These are phyloP conservation scores for Drosophila nigromelanica DNA, from an alignment of 1,140 invertebrate species.

Conservation along the genomic window DNA sequence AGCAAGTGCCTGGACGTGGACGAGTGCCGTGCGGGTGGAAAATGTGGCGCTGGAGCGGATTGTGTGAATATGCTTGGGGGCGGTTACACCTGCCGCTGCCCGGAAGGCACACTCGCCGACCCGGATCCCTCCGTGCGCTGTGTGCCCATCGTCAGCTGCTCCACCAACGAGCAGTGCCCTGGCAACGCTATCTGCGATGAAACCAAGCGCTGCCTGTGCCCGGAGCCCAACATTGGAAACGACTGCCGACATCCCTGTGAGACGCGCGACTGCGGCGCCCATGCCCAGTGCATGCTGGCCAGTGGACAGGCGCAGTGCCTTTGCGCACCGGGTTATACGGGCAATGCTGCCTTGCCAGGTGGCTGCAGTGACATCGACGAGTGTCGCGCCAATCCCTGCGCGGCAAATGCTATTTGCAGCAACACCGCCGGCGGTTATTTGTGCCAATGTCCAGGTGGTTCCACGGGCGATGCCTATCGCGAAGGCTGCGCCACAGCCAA, in stretches of 20 bases:
- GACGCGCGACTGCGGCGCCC: constrained; percentile 91
- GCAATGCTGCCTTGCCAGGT: constrained; percentile 87
- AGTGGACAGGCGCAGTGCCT: constrained; percentile 93
- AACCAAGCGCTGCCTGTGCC: constrained; percentile 92
- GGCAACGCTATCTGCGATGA: constrained; percentile 94
- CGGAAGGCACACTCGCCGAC: constrained; percentile 91
- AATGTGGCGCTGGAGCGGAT: constrained; percentile 91
- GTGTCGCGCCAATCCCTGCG: constrained; percentile 91
- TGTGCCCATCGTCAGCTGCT: constrained; percentile 91
- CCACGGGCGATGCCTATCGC: constrained; percentile 88
- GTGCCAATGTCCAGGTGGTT: constrained; percentile 93
- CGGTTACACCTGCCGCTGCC: constrained; percentile 91
- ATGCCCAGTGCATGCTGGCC: constrained; percentile 94
- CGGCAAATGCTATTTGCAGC: constrained; percentile 92
- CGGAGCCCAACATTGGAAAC: constrained; percentile 94
- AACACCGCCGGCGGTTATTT: constrained; percentile 94
- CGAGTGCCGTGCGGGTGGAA: constrained; percentile 88
- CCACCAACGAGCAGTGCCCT: constrained; percentile 90
- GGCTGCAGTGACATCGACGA: constrained; percentile 95
- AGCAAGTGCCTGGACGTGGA: constrained; percentile 92
- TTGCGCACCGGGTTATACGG: constrained; percentile 91
- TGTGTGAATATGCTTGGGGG: constrained; percentile 93
- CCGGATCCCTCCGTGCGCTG: constrained; percentile 91
- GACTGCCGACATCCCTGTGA: constrained; percentile 97
- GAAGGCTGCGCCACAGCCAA: constrained; percentile 89